A percentile compares a stretch with the other conserved stretches of the same genome.
Evolutionary conservation across 23 tunicate species (phyloP).

Genomic region (Trididemnum clinides): DNA sequence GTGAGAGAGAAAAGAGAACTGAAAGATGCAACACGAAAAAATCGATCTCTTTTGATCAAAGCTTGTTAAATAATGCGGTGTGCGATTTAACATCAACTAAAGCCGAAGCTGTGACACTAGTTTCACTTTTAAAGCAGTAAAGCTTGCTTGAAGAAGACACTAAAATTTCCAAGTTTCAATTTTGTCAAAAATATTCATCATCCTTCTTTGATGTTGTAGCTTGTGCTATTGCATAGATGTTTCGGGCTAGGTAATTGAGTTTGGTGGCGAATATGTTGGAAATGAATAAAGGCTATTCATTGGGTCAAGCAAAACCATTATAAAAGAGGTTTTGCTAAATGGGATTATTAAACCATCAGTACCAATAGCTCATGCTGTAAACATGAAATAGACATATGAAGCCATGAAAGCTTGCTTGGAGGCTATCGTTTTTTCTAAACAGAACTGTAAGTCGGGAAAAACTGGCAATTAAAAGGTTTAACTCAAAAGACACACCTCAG

Average conservation of each 20-base stretch:
- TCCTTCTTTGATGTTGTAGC: conserved; percentile 1
- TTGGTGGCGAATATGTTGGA: not conserved
- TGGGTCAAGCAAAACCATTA: not conserved
- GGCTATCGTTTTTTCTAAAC: no score
- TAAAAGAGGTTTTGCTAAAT: conserved; percentile 7
- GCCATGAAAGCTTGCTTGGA: no score
- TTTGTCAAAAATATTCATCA: not conserved
- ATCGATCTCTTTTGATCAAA: not conserved
- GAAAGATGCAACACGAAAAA: not conserved
- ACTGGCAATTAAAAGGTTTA: no score
- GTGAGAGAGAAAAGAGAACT: not conserved
- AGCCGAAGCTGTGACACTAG: conserved; percentile 4
- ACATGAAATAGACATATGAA: no score
- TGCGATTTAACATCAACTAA: conserved; percentile 1
- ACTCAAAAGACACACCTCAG: no score
- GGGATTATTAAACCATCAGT: no score
- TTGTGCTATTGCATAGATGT: conserved; percentile 9
- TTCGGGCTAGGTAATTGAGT: conserved; percentile 8
- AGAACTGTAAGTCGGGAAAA: no score
- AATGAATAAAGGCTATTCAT: conserved; percentile 6
- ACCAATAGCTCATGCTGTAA: no score
- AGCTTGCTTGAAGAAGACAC: no score
- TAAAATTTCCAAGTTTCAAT: no score
- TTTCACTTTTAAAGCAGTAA: not conserved
- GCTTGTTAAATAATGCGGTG: conserved; percentile 14